Evolutionary conservation across 1,140 invertebrate species (phyloP).

Genomic region (Drosophila insularis): DNA sequence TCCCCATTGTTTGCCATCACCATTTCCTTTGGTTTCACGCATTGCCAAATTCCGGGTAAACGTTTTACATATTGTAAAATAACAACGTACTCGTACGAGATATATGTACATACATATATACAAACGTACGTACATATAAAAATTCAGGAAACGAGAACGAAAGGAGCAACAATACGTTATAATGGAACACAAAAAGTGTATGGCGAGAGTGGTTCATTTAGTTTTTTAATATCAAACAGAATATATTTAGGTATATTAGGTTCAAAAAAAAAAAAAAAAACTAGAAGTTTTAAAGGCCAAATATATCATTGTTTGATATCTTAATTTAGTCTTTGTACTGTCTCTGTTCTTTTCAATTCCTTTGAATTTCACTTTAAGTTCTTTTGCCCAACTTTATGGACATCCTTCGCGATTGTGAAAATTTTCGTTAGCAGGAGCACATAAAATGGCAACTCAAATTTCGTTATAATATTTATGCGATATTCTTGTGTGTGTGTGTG

Average conservation of each 20-base stretch:
- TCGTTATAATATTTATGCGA: slow-evolving; percentile 60
- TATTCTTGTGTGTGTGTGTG: slow-evolving; percentile 11
- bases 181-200: background rate
- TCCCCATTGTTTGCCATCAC: background rate
- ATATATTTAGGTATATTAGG: too few species aligned
- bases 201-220: background rate
- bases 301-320: too few species aligned
- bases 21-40: slow-evolving; percentile 11
- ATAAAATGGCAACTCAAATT: slow-evolving; percentile 50
- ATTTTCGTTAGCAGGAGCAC: slow-evolving; percentile 32
- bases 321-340: too few species aligned
- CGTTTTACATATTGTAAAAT: slow-evolving; percentile 74
- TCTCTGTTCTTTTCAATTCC: too few species aligned
- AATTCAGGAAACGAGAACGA: background rate
- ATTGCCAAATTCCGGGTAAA: slow-evolving; percentile 53
- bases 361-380: background rate
- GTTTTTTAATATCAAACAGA: too few species aligned
- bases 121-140: background rate
- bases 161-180: background rate
- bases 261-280: too few species aligned
- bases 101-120: background rate
- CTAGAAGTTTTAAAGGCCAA: too few species aligned
- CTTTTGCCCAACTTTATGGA: background rate
- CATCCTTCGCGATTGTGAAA: slow-evolving; percentile 28
- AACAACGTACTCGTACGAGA: slow-evolving; percentile 28